These are phyloP conservation scores for Trichonephila clavipes DNA, from an alignment of 1,140 invertebrate species.

Conservation along the genomic window DNA sequence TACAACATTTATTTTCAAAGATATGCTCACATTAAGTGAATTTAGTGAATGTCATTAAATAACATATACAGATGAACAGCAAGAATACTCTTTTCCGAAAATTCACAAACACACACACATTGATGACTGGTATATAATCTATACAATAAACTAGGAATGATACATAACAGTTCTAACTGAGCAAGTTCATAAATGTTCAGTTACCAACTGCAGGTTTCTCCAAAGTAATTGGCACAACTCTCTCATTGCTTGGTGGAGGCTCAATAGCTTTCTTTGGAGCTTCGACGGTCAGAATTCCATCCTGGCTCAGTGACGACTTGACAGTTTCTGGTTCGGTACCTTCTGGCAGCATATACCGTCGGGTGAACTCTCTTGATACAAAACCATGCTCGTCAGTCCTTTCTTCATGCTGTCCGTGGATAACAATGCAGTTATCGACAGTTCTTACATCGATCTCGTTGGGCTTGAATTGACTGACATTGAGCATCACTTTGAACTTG, in stretches of 20 bases:
- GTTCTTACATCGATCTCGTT: constrained; percentile 76
- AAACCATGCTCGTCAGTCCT: constrained; percentile 84
- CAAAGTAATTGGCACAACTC: constrained; percentile 78
- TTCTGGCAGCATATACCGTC: constrained; percentile 85
- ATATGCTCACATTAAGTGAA: no score
- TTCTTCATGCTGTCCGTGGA: constrained; percentile 80
- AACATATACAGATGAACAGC: no score
- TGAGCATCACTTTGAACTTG: constrained; percentile 57
- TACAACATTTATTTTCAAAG: no score
- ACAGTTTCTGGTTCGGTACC: constrained; percentile 85
- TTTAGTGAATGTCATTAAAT: no score
- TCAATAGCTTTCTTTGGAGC: constrained; percentile 83
- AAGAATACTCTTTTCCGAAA: no score
- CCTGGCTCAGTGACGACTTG: constrained; percentile 87
- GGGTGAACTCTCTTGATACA: constrained; percentile 89
- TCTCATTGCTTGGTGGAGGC: constrained; percentile 76
- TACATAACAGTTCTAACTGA: no score
- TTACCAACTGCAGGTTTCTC: constrained; percentile 3
- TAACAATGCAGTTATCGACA: constrained; percentile 80
- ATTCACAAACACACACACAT: no score
- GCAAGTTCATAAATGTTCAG: not conserved
- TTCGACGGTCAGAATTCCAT: constrained; percentile 88
- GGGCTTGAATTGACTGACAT: constrained; percentile 44
- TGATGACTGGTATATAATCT: no score
- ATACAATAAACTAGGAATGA: no score